Evolutionary conservation across 2,888 invertebrate genomes (phyloP), one percentile per base, ranked within the genome.

Genomic region (Baccha elongata): DNA sequence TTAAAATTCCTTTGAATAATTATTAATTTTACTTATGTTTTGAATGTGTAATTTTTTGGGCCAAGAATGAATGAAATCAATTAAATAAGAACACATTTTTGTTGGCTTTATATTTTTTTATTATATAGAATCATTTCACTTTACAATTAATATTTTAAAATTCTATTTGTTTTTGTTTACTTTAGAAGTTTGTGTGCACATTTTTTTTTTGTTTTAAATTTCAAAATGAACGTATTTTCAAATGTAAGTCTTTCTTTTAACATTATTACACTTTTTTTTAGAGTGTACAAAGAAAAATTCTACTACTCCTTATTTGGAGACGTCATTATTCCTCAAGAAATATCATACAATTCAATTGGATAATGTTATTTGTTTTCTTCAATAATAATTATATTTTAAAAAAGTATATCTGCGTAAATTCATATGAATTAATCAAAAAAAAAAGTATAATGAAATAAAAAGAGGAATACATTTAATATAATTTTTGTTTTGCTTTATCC

Each of bases 161-260:
- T 37, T 37, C 1, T 37, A 42, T 26, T 53, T 60, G 44, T n/a
- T 44, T 42, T 60, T 55, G 52, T 55, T 81, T 75, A 81, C 80
- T 81, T 81, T 81, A 62, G 46, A 81, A 81, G 81, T 81, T 60
- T 81, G 81, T 75, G 81, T 81, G 81, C 81, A 81, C 81, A 81
- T 81, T 3, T 23, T 53, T 73, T 17, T 48, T 52, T 32, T 19
- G 8, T 37, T 23, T 72, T 19, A 69, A 74, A 74, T 81, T 73
- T 62, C 7, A 23, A 81, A 73, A 55, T 76, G 23, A 55, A 60
- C 67, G 67, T 75, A 65, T 71, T 42, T 60, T 71, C 65, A 80
- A 53, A 67, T 81, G 71, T 60, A 55, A 67, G 67, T 75, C 71
- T 72, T 81, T 75, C 71, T 81, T 73, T 60, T 62, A 60, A 60